Percentiles rank a stretch among this genome's conserved stretches.
Evolutionary conservation across 2,888 invertebrate genomes (phyloP).

Genomic region (Melanostoma mellinum): DNA sequence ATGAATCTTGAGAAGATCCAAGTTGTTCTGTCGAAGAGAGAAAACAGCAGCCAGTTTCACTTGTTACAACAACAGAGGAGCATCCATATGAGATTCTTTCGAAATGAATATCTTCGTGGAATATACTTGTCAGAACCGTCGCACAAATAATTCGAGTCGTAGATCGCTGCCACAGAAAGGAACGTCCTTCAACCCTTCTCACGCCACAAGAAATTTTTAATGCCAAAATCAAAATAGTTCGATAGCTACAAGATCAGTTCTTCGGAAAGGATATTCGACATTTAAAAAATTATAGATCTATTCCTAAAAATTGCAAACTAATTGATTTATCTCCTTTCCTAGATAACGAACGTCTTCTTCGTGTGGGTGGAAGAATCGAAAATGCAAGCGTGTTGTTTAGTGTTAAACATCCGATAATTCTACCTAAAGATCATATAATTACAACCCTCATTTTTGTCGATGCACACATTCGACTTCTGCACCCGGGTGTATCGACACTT

Average conservation of each 20-base stretch:
- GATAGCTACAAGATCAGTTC: too few species aligned
- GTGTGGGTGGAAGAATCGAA: too few species aligned
- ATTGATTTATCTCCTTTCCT: too few species aligned
- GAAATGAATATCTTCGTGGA: conserved; percentile 9
- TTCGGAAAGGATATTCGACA: too few species aligned
- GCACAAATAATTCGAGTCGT: conserved; percentile 15
- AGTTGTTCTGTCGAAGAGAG: neutral
- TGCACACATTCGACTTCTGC: conserved; percentile 5
- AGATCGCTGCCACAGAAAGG: too few species aligned
- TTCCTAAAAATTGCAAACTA: too few species aligned
- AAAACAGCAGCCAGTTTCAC: neutral
- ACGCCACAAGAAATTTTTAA: too few species aligned
- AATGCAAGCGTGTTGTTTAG: too few species aligned
- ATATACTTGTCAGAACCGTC: conserved; percentile 1
- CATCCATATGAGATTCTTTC: conserved; percentile 7
- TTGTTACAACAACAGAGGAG: neutral
- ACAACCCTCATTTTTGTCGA: conserved; percentile 2
- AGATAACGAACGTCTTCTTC: too few species aligned
- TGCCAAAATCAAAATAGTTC: too few species aligned
- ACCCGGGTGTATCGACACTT: conserved; percentile 14
- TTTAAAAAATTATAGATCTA: too few species aligned
- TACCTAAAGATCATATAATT: conserved; percentile 16
- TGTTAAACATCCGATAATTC: conserved; percentile 33
- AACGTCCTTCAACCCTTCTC: neutral
- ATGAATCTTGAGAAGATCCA: neutral